phyloP scores from a whole-genome alignment of 2,797 vertebrate species.

The Cottoperca gobio region DNA sequence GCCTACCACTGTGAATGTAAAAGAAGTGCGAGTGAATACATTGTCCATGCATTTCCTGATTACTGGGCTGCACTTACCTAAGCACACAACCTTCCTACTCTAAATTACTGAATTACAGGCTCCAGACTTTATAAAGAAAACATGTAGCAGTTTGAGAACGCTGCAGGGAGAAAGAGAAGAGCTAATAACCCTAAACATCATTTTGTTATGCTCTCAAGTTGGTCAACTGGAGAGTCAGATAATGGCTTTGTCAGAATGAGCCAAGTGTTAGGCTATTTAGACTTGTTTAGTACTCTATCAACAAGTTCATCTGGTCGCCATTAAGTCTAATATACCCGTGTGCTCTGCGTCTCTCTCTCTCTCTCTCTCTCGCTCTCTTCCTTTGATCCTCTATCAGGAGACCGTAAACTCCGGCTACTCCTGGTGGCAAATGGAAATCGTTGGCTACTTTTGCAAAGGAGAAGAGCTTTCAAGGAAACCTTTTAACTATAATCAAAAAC shows the following conservation, averaged over 20 bases:
- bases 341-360: no score
- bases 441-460: slow-evolving; percentile 51
- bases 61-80: slow-evolving; percentile 40
- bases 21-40: slow-evolving; percentile 46
- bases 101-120: slow-evolving; percentile 40
- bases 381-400: slow-evolving; percentile 66
- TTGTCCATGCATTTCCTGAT: slow-evolving; percentile 59
- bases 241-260: slow-evolving; percentile 39
- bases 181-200: slow-evolving; percentile 35
- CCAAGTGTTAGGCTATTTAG: slow-evolving; percentile 51
- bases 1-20: slow-evolving; percentile 44
- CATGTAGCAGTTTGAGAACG: slow-evolving; percentile 47
- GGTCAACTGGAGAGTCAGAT: slow-evolving; percentile 48
- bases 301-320: slow-evolving; percentile 66
- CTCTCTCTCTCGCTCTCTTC: slow-evolving; percentile 26
- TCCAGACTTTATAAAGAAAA: slow-evolving; percentile 37
- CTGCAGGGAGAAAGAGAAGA: slow-evolving; percentile 20
- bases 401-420: slow-evolving; percentile 52
- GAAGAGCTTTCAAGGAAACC: slow-evolving; percentile 51
- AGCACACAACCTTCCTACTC: slow-evolving; percentile 23
- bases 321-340: slow-evolving; percentile 62
- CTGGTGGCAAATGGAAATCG: slow-evolving; percentile 63
- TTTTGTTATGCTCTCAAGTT: slow-evolving; percentile 44
- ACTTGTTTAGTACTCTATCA: slow-evolving; percentile 62
- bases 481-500: slow-evolving; percentile 47